Base-by-base conservation (phyloP, 2,113 vertebrate genomes). In the Gopherus evgoodei region DNA sequence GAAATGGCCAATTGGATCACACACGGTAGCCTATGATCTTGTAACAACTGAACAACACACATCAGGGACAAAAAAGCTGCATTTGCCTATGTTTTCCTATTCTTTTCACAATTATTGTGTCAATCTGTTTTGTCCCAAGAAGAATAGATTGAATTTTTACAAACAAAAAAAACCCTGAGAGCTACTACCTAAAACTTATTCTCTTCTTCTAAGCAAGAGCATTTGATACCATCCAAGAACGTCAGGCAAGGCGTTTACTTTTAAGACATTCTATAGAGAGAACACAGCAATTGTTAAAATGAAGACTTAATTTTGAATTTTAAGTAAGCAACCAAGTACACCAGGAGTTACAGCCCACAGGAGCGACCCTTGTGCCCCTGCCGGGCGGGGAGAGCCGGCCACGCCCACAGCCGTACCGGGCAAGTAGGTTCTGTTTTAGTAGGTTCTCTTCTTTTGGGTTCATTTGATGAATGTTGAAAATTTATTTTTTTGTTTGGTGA, bases 271-370 rank as follows among this genome's bases (percentile, higher is more conserved):
- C 21, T 56, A 56, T 56, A 57, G 9, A 57, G 11, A 27, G 11
- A 12, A 57, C 25, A 57, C 1, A 5, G 56, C 4, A 11, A 57
- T 57, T 57, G 56, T 57, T 57, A 25, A 57, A 57, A 57, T 57
- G 25, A 57, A 57, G 56, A 57, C 56, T 25, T 57, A 57, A 57
- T 27, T 57, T 57, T 57, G 9, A 56, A 56, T 56, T 56, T 24
- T 56, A 56, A n/a, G n/a, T n/a, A n/a, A n/a, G 2, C 31, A 2
- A 3, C 31, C 62, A 4, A 8, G 17, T 1, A 35, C 29, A 12
- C 13, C 62, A 2, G 29, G 29, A 6, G 29, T 14, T 5, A 12
- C 62, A 35, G 59, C 8, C 31, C 62, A 12, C 56, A 25, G 25
- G 25, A 57, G 56, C 11, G 59, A 4, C 16, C 62, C 65, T 6